Evolutionary conservation across 2,888 invertebrate genomes (phyloP).

Genomic region (Horisme vitalbata): DNA sequence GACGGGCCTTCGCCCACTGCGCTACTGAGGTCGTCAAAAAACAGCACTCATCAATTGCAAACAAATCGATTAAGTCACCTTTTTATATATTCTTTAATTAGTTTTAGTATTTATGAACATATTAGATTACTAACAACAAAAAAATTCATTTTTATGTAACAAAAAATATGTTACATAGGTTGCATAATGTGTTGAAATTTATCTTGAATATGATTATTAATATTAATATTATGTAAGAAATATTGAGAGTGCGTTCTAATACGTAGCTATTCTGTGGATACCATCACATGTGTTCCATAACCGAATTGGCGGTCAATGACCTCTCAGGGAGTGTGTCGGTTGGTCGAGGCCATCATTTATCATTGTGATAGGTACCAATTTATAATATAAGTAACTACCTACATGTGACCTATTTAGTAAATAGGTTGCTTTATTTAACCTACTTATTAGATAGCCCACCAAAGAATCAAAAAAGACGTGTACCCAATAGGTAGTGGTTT

Average conservation of each 20-base stretch:
- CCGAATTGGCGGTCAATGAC: constrained; percentile 73
- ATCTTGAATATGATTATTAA: not conserved
- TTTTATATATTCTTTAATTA: not conserved
- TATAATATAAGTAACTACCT: too few relatives aligned
- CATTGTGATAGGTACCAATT: constrained; percentile 47
- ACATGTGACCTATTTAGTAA: too few relatives aligned
- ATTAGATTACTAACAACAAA: not conserved
- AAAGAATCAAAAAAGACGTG: too few relatives aligned
- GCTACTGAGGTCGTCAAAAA: too few relatives aligned
- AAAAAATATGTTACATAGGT: not conserved
- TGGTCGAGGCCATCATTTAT: constrained; percentile 78
- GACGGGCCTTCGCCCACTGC: too few relatives aligned
- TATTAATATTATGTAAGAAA: not conserved
- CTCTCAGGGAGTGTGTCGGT: constrained; percentile 73
- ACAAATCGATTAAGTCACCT: too few relatives aligned
- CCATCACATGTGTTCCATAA: constrained; percentile 53
- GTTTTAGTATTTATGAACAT: not conserved
- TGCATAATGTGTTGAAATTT: not conserved
- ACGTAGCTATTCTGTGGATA: too few relatives aligned
- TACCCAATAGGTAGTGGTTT: too few relatives aligned
- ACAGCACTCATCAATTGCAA: too few relatives aligned
- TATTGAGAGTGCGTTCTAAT: constrained; percentile 3
- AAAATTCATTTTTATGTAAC: not conserved
- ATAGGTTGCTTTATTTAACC: too few relatives aligned
- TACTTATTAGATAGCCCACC: too few relatives aligned